Evolutionary conservation across 2,113 vertebrate species (phyloP), one percentile per base, ranked within the genome.

Genomic region (Furnarius figulus): DNA sequence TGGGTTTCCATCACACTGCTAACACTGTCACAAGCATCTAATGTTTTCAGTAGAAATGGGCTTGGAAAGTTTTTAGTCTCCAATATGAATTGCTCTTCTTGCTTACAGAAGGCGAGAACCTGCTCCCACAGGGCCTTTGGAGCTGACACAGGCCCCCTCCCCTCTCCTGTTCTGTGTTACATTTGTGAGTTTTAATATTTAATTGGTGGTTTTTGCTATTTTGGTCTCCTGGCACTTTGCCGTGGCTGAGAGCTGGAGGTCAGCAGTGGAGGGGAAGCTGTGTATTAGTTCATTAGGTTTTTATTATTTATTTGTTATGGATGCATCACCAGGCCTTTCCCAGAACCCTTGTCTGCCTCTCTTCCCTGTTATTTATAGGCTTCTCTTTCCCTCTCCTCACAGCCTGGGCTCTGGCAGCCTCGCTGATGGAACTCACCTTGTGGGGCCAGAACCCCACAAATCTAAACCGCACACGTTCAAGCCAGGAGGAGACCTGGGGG

Each of bases 141-240:
- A 31, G 63, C 17, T 52, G 80, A 4, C 28, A 17, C 1, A 8
- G 56, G 8, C 46, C 81, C 85, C 22, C 72, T 93, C 65, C 44
- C 87, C 39, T 86, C 62, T 49, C 39, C 87, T 33, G 42, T 35
- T 49, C 85, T 33, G 74, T 75, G 37, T 84, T 85, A 80, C 63
- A 23, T 87, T 84, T 82, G 39, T 30, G 77, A 87, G 92, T 73
- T 95, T 96, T 89, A 96, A 93, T 93, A 71, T 94, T 93, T 83
- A 70, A 95, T 62, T 62, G 83, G 72, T 59, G 33, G 63, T 61
- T 91, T 92, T 85, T 71, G 83, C 93, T 87, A 42, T 72, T 92
- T 85, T 49, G 5, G 13, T 71, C 92, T 90, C 11, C 85, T 87
- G 85, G 63, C 55, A 17, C 63, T 94, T 75, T 24, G 85, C 87